phyloP scores from a whole-genome alignment of 2,113 vertebrate genomes.

The Microcebus griseorufus region DNA sequence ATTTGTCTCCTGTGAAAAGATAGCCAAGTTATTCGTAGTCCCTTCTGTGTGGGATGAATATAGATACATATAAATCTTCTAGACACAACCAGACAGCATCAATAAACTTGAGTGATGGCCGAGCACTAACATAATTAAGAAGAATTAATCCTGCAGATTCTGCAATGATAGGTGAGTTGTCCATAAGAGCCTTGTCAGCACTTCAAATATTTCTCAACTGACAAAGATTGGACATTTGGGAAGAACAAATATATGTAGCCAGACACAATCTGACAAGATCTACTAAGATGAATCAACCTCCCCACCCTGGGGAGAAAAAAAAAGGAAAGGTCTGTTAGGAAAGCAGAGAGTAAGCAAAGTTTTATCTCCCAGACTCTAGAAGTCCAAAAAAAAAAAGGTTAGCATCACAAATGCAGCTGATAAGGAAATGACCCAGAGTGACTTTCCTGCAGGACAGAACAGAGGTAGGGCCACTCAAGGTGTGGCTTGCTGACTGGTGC shows the following conservation, averaged over 20 bases:
- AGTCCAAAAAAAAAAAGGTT: not conserved
- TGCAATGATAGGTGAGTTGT: not conserved
- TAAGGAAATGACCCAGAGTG: not conserved
- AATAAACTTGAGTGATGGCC: constrained; percentile 72
- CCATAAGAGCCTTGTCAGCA: constrained; percentile 69
- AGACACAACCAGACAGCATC: constrained; percentile 56
- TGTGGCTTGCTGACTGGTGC: too few relatives aligned
- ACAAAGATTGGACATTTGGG: constrained; percentile 59
- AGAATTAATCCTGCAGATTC: constrained; percentile 65
- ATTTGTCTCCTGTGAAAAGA: constrained; percentile 36
- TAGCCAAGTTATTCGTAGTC: constrained; percentile 12
- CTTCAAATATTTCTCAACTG: constrained; percentile 64
- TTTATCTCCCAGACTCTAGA: not conserved
- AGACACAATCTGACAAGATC: constrained; percentile 19
- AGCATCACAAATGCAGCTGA: not conserved
- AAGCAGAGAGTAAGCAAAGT: not conserved
- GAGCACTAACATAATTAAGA: constrained; percentile 76
- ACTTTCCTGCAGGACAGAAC: not conserved
- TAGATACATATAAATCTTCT: constrained; percentile 67
- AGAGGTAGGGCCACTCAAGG: fast-evolving
- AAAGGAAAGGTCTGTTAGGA: not conserved
- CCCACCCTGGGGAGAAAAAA: not conserved
- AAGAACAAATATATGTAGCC: not conserved
- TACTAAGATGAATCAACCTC: constrained; percentile 23
- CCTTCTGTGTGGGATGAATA: constrained; percentile 31